A percentile compares a stretch with the other conserved stretches of the same genome.
Conservation (phyloP, 2,797 vertebrate species). For the Chaunax sp. region DNA sequence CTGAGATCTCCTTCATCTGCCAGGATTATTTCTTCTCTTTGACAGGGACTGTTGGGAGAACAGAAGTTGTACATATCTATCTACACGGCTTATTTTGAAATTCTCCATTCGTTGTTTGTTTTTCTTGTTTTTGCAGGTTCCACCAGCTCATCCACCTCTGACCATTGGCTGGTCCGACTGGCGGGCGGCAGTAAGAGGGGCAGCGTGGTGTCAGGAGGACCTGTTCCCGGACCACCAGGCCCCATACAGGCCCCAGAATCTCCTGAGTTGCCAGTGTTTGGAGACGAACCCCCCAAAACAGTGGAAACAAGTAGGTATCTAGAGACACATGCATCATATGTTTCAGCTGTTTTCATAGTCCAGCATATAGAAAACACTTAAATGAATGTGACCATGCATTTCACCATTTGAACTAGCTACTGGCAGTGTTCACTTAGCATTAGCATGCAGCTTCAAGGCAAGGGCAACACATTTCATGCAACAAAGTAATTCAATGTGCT, state of each 20-base stretch:
- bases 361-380: background rate
- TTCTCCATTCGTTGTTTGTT: background rate
- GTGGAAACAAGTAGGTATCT: conserved; percentile 80
- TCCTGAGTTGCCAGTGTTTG: conserved; percentile 79
- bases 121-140: conserved; percentile 80
- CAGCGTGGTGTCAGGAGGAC: conserved; percentile 74
- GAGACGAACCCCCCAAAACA: conserved; percentile 59
- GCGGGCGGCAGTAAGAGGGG: conserved; percentile 68
- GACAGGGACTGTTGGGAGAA: background rate
- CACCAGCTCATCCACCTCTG: conserved; percentile 84
- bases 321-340: background rate
- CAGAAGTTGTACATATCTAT: background rate
- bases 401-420: too few relatives aligned
- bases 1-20: background rate
- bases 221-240: conserved; percentile 52
- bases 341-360: background rate
- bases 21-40: background rate
- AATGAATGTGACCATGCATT: background rate
- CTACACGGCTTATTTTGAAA: background rate
- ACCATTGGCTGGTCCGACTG: conserved; percentile 91
- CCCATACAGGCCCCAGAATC: conserved; percentile 67
- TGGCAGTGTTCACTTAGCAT: too few relatives aligned
- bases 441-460: too few relatives aligned
- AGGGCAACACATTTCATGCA: too few relatives aligned
- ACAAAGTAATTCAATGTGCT: too few relatives aligned